A percentile compares a stretch with the other conserved stretches of the same genome.
These are phyloP conservation scores for Conomelus anceps DNA, from an alignment of 2,888 invertebrate species.

Conservation along the genomic window DNA sequence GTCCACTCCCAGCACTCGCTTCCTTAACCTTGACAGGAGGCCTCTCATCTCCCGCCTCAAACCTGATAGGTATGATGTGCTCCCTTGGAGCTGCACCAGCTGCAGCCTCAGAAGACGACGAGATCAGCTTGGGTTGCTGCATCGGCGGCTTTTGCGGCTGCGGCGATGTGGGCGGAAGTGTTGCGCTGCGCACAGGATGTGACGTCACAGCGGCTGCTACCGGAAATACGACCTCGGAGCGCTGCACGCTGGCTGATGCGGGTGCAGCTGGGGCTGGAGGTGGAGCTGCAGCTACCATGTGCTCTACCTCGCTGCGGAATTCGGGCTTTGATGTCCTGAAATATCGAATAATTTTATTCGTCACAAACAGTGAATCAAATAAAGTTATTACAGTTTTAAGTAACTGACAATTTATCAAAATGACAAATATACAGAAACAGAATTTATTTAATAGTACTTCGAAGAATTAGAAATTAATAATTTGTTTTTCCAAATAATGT, in stretches of 20 bases:
- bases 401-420: too few relatives aligned
- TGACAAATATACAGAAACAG: neutral
- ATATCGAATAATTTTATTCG: constrained; percentile 11
- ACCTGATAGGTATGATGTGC: constrained; percentile 59
- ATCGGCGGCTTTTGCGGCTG: constrained; percentile 7
- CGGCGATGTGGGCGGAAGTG: constrained; percentile 24
- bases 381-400: too few relatives aligned
- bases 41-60: constrained; percentile 43
- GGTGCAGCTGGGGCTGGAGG: constrained; percentile 33
- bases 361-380: too few relatives aligned
- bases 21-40: constrained; percentile 36
- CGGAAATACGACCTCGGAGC: constrained; percentile 53
- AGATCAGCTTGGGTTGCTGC: constrained; percentile 11
- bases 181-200: constrained; percentile 9
- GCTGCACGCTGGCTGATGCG: constrained; percentile 43
- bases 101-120: too few relatives aligned
- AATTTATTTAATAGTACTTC: neutral
- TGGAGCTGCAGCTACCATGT: constrained; percentile 43
- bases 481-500: too few relatives aligned
- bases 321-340: constrained; percentile 36
- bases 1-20: neutral
- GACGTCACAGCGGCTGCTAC: constrained; percentile 43
- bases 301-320: constrained; percentile 56
- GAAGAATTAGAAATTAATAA: too few relatives aligned
- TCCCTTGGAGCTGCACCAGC: constrained; percentile 48